Base-by-base conservation (phyloP, 2,113 vertebrate species). In the Varanus komodoensis region DNA sequence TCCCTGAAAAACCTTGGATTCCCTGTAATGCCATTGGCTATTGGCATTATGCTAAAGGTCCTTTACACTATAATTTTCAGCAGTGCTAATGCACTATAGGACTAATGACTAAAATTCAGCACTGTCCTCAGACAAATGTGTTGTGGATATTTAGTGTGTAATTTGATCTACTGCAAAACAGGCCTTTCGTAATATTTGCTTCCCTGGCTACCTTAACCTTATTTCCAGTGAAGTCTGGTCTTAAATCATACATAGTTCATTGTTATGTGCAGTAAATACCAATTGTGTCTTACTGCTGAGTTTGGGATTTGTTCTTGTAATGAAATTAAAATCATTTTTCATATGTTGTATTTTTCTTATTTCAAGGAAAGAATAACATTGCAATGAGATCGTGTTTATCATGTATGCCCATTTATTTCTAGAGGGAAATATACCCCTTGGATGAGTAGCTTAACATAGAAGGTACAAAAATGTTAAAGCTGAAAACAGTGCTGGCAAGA, bases 291-390 rank as follows among this genome's bases (percentile, higher is more conserved):
- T 96, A 93, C 86, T 95, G 90, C 90, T 89, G 86, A 88, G 80
- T 34, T 78, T 93, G 79, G 84, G 38, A 80, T 92, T 88, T 82
- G 73, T 95, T 88, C 52, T 90, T 93, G 82, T 89, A 91, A 54
- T 94, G 52, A 52, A n/a, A 75, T 71, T 34, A 27, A 87, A 86
- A 83, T 89, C 68, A 88, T 89, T 82, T 94, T 96, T 92, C 91
- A 86, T 91, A 93, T 77, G 9, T 90, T 92, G 84, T 93, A 95
- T 94, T 95, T 95, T 92, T 96, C 93, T 93, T 95, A 9, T 95
- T 95, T 94, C 90, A 94, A 96, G 94, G 91, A 93, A 92, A 96
- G 93, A 95, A 21, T 48, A 95, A 94, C 91, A 92, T 17, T 91
- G 67, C 91, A 86, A 89, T 91, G 92, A 75, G 0, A 77, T 25